Evolutionary conservation across 2,888 invertebrate genomes (phyloP).

Genomic region (Lasioglossum figueresi): DNA sequence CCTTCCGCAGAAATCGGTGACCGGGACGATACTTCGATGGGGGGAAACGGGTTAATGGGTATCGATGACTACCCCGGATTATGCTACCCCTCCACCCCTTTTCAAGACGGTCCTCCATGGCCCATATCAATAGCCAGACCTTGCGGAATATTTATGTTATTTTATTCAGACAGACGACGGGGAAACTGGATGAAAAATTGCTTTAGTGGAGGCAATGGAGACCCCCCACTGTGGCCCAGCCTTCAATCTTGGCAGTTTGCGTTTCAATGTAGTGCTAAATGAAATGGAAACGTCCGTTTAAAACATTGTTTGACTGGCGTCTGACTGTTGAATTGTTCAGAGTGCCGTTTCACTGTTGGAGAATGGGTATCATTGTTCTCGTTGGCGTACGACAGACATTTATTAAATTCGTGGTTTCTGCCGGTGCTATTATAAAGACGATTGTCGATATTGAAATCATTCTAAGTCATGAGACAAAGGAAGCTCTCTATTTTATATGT

Average conservation of each 20-base stretch:
- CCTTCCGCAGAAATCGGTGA: constrained; percentile 23
- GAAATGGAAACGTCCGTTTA: constrained; percentile 1
- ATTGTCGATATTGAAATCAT: not conserved
- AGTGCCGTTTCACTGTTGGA: not conserved
- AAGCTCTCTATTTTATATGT: not conserved
- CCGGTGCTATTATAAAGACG: not conserved
- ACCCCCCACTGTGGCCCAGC: not conserved
- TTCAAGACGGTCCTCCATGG: not conserved
- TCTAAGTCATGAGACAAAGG: not conserved
- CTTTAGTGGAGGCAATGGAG: not conserved
- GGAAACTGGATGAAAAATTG: constrained; percentile 3
- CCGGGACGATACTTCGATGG: constrained; percentile 12
- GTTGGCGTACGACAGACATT: not conserved
- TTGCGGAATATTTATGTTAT: not conserved
- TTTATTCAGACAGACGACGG: not conserved
- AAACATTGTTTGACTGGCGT: not conserved
- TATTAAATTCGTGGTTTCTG: not conserved
- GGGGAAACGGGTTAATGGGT: constrained; percentile 22
- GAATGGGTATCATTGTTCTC: not conserved
- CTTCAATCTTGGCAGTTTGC: not conserved
- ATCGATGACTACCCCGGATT: constrained; percentile 14
- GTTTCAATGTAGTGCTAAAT: not conserved
- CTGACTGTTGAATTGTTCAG: not conserved
- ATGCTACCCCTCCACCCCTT: not conserved
- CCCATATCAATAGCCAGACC: constrained; percentile 3